These are phyloP conservation scores for Hemicordylus capensis DNA, from an alignment of 2,113 vertebrate species.

Conservation along the genomic window DNA sequence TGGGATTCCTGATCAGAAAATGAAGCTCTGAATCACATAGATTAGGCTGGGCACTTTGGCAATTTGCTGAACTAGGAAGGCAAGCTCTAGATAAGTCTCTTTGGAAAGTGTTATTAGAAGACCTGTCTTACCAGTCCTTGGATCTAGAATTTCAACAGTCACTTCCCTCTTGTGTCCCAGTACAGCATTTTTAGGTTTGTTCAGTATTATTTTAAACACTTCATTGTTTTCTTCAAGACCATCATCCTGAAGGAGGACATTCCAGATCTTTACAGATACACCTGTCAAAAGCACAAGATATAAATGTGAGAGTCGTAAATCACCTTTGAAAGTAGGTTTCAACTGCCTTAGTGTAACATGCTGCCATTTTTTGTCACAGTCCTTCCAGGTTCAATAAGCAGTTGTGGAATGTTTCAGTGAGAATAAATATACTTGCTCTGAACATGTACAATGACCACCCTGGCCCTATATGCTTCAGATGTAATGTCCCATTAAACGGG, in stretches of 20 bases:
- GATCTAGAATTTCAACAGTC: conserved; percentile 75
- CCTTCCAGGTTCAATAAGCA: neutral
- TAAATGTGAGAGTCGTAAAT: conserved; percentile 30
- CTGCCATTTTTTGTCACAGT: neutral
- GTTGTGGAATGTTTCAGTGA: neutral
- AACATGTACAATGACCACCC: neutral
- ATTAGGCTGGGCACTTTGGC: neutral
- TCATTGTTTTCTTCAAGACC: conserved; percentile 81
- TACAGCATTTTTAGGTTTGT: conserved; percentile 69
- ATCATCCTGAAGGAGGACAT: conserved; percentile 75
- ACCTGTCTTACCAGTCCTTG: conserved; percentile 68
- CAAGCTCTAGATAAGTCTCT: neutral
- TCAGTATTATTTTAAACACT: conserved; percentile 72
- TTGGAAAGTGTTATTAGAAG: neutral
- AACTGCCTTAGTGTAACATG: no score
- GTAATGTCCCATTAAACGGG: neutral
- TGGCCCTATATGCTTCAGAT: neutral
- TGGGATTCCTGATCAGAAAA: neutral
- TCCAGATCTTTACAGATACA: conserved; percentile 79
- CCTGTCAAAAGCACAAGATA: conserved; percentile 71
- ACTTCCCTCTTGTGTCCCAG: conserved; percentile 73
- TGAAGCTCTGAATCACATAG: neutral
- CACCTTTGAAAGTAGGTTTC: conserved; percentile 53
- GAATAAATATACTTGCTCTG: neutral
- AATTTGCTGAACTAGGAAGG: neutral